Conservation (phyloP, 2,888 invertebrate genomes). For the Meloe dianella region DNA sequence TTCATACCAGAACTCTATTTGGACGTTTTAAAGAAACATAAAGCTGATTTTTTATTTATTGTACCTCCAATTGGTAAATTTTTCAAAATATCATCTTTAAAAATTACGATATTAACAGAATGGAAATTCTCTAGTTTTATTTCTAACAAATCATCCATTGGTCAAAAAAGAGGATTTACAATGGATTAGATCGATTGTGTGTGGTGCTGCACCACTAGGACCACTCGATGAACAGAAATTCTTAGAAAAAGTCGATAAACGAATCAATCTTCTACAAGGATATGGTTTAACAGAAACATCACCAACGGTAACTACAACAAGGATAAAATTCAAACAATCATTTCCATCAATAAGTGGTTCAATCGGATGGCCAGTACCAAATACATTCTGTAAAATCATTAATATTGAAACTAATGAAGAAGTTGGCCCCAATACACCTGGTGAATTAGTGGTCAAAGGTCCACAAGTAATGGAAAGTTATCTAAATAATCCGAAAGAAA, state of each 20-base stretch:
- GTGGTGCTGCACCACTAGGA: constrained; percentile 75
- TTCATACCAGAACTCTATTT: constrained; percentile 31
- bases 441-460: no score
- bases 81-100: no score
- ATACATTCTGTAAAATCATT: background rate
- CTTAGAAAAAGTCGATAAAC: constrained; percentile 55
- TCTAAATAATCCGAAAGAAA: no score
- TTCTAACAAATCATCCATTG: constrained; percentile 70
- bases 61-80: constrained; percentile 20
- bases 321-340: background rate
- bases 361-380: background rate
- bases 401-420: constrained; percentile 41
- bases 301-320: constrained; percentile 16
- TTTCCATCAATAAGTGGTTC: background rate
- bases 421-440: constrained; percentile 66
- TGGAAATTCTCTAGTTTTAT: no score
- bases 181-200: constrained; percentile 62
- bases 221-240: constrained; percentile 64
- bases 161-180: constrained; percentile 65
- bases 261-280: constrained; percentile 49
- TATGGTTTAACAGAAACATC: constrained; percentile 29
- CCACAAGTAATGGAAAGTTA: no score
- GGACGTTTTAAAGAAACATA: constrained; percentile 18
- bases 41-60: constrained; percentile 14
- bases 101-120: no score